Base-by-base conservation (phyloP, 2,888 invertebrate genomes). In the Lochmaea capreae region DNA sequence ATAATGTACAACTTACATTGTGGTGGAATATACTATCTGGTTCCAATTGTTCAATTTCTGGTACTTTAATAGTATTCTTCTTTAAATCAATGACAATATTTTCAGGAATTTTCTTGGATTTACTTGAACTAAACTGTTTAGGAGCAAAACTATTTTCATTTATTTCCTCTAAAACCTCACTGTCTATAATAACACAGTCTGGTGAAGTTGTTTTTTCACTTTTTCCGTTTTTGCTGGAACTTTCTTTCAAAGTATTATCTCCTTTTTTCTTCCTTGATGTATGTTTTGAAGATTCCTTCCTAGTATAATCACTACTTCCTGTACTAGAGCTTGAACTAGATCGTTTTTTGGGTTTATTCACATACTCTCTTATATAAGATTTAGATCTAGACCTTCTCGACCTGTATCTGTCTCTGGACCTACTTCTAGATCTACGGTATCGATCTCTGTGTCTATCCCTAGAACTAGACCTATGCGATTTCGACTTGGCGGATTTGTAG, bases 31-130 rank as follows among this genome's bases (percentile, higher is more conserved):
- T 90, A 67, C 90, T 90, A 79, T 93, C 91, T 67, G 89, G 90
- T 81, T 89, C 89, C 71, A 89, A 87, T 4, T 88, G 86, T 66
- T 89, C 89, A 0, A 90, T 84, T 73, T 90, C 89, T 39, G 93
- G 92, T 14, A 94, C 88, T 79, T 90, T 91, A 65, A 94, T 92
- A 26, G 93, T 94, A 80, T 94, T 92, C 1, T 91, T 89, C 79
- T 91, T 90, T 69, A 94, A 89, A 83, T 94, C 93, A 76, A 94
- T 94, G 0, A 93, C 91, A 79, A 94, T 93, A 83, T 91, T 93
- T 79, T 92, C 91, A 4, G 90, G 88, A 52, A 91, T 89, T 79
- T 91, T 93, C 77, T 93, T 92, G 26, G 77, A 82, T 78, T 87
- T 88, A 46, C 89, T 89, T 1, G 90, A 89, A 26, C 81, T 83